phyloP scores from a whole-genome alignment of 2,113 vertebrate species.

The Melospiza melodia region DNA sequence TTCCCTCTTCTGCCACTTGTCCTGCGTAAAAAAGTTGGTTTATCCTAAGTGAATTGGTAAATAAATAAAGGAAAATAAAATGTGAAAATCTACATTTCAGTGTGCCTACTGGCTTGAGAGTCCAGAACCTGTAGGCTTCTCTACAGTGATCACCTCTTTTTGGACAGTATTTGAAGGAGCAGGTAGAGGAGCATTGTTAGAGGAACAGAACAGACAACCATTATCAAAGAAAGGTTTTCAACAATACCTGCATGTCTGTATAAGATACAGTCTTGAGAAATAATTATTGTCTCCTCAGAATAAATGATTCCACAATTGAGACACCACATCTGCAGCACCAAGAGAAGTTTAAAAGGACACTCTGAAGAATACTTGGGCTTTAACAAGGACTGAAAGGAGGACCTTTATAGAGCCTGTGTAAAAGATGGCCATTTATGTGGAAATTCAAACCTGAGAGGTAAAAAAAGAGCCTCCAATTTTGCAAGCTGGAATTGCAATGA shows the following conservation, averaged over 20 bases:
- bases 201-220: not conserved
- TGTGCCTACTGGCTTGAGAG: not conserved
- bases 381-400: not conserved
- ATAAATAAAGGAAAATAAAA: not conserved
- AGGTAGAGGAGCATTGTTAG: not conserved
- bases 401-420: not conserved
- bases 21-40: not conserved
- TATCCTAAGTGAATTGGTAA: not conserved
- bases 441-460: not conserved
- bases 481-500: not conserved
- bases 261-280: not conserved
- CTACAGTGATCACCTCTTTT: not conserved
- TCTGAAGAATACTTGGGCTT: not conserved
- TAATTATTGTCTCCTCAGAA: not conserved
- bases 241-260: not conserved
- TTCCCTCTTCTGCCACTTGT: not conserved
- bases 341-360: not conserved
- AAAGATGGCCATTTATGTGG: not conserved
- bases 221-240: not conserved
- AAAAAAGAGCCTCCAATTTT: not conserved
- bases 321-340: not conserved
- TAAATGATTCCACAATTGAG: not conserved
- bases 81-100: not conserved
- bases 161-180: not conserved
- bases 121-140: not conserved